Evolutionary conservation across 2,113 vertebrate species (phyloP).

Genomic region (Erythrocercus mccallii): DNA sequence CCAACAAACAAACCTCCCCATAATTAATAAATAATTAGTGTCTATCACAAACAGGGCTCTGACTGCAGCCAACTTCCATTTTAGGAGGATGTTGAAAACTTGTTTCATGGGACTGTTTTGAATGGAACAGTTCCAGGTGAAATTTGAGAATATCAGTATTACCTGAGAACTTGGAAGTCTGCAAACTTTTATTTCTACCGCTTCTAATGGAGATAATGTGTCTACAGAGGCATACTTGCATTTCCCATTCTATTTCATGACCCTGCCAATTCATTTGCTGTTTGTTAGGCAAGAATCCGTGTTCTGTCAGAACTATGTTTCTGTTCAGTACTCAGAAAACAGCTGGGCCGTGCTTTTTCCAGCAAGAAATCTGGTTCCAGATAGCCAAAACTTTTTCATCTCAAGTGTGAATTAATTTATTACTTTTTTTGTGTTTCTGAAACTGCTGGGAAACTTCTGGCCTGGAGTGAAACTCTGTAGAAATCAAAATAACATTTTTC

Average conservation of each 20-base stretch:
- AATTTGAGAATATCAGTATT: background rate
- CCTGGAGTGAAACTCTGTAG: background rate
- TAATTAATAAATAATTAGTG: background rate
- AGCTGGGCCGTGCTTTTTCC: background rate
- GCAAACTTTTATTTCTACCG: background rate
- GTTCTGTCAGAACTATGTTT: background rate
- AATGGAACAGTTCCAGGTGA: background rate
- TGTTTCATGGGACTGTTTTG: background rate
- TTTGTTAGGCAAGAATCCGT: background rate
- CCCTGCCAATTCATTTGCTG: background rate
- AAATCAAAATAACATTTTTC: background rate
- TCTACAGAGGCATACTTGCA: background rate
- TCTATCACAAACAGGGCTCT: background rate
- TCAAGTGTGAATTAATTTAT: background rate
- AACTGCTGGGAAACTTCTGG: background rate
- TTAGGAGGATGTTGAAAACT: background rate
- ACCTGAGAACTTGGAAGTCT: background rate
- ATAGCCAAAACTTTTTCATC: background rate
- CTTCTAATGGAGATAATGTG: background rate
- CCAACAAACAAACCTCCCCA: accelerated
- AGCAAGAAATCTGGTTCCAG: background rate
- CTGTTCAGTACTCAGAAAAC: background rate
- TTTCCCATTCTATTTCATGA: background rate
- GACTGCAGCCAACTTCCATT: background rate
- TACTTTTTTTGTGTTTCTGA: background rate